These are phyloP conservation scores for Solea senegalensis DNA, from an alignment of 2,113 vertebrate species.

Conservation along the genomic window DNA sequence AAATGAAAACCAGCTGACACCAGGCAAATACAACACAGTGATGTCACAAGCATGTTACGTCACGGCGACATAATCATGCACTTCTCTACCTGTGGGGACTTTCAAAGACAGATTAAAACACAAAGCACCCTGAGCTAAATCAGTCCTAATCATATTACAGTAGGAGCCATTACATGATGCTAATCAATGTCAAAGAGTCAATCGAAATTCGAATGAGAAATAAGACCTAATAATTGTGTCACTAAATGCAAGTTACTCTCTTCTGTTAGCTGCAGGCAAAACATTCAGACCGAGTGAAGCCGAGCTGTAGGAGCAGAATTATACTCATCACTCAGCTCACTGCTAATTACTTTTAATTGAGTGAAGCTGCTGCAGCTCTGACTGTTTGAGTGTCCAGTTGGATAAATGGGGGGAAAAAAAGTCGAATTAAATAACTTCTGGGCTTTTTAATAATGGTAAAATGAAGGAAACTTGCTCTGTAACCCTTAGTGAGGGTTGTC, in stretches of 20 bases:
- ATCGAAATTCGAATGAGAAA: neutral
- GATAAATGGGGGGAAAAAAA: conserved; percentile 13
- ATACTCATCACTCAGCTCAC: conserved; percentile 1
- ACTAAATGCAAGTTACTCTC: neutral
- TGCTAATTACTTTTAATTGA: conserved; percentile 51
- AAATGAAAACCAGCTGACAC: too few species aligned
- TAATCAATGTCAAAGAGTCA: too few species aligned
- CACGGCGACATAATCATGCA: too few species aligned
- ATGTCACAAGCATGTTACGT: too few species aligned
- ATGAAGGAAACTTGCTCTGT: neutral
- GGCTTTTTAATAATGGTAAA: neutral
- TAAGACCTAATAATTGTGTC: neutral
- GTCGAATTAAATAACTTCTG: neutral
- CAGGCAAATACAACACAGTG: too few species aligned
- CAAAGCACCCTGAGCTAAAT: too few species aligned
- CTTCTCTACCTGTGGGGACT: too few species aligned
- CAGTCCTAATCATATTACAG: too few species aligned
- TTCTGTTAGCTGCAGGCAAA: neutral
- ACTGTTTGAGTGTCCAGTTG: conserved; percentile 11
- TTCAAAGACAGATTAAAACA: too few species aligned
- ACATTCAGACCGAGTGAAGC: neutral
- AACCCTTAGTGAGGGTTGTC: neutral
- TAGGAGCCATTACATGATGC: too few species aligned
- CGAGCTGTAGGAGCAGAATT: conserved; percentile 15
- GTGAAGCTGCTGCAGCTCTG: conserved; percentile 29